A percentile compares a stretch with the other conserved stretches of the same genome.
These are phyloP conservation scores for Pterois miles DNA, from an alignment of 2,797 vertebrate species.

Conservation along the genomic window DNA sequence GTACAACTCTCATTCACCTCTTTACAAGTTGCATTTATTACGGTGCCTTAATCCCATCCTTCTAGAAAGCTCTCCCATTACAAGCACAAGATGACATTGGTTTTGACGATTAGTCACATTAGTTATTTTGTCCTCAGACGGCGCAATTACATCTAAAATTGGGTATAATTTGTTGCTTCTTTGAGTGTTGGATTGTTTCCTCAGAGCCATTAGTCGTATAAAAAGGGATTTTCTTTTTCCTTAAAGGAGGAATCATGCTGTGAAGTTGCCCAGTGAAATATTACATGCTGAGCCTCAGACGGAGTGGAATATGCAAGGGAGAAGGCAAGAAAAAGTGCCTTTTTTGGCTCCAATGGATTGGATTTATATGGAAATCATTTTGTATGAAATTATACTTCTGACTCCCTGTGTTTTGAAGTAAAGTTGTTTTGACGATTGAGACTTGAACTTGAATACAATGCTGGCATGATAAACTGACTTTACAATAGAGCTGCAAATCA, in stretches of 20 bases:
- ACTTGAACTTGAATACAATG: neutral
- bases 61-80: neutral
- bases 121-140: neutral
- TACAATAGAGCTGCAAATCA: neutral
- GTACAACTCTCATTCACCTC: neutral
- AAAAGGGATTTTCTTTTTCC: slow-evolving; percentile 38
- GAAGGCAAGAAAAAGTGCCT: neutral
- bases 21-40: neutral
- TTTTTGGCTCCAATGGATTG: slow-evolving; percentile 9
- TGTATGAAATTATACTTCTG: slow-evolving; percentile 7
- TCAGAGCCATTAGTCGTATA: slow-evolving; percentile 21
- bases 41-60: neutral
- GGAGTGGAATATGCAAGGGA: neutral
- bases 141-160: slow-evolving; percentile 10
- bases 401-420: slow-evolving; percentile 2
- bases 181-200: slow-evolving; percentile 22
- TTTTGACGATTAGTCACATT: neutral
- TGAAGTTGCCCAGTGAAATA: slow-evolving; percentile 41
- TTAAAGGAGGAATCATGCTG: slow-evolving; percentile 44
- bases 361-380: slow-evolving; percentile 53
- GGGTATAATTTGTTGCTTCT: slow-evolving; percentile 26
- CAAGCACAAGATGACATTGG: neutral
- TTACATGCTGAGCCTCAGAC: slow-evolving; percentile 9
- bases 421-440: slow-evolving; percentile 11
- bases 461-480: slow-evolving; percentile 5